These are phyloP conservation scores for Pelodiscus sinensis DNA, from an alignment of 2,113 vertebrate species.

Conservation along the genomic window DNA sequence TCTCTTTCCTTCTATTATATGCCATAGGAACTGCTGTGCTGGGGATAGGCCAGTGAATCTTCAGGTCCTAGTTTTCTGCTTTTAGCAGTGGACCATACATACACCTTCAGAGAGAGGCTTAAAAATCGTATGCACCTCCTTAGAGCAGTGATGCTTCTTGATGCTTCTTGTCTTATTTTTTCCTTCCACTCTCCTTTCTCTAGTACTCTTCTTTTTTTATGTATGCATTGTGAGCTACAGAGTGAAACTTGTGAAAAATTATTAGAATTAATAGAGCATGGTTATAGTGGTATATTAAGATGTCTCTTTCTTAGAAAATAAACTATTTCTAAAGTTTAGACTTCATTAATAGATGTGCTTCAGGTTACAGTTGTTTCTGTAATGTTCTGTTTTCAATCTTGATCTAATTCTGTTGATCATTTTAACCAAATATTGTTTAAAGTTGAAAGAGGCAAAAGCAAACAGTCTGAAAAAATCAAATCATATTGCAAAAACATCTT, in stretches of 20 bases:
- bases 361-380: background rate
- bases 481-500: background rate
- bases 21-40: fast-evolving
- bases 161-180: background rate
- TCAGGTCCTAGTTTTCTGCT: background rate
- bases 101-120: background rate
- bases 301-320: background rate
- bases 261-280: background rate
- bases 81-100: background rate
- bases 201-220: background rate
- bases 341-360: background rate
- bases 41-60: background rate
- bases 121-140: background rate
- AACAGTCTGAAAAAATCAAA: fast-evolving
- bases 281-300: background rate
- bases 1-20: background rate
- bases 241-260: background rate
- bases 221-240: background rate
- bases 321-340: background rate
- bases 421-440: background rate
- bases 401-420: background rate
- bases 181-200: background rate
- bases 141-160: background rate
- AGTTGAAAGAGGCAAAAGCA: background rate
- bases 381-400: background rate